Evolutionary conservation across 2,113 vertebrate genomes (phyloP), one percentile per base, ranked within the genome.

Genomic region (Gymnorhina tibicen): DNA sequence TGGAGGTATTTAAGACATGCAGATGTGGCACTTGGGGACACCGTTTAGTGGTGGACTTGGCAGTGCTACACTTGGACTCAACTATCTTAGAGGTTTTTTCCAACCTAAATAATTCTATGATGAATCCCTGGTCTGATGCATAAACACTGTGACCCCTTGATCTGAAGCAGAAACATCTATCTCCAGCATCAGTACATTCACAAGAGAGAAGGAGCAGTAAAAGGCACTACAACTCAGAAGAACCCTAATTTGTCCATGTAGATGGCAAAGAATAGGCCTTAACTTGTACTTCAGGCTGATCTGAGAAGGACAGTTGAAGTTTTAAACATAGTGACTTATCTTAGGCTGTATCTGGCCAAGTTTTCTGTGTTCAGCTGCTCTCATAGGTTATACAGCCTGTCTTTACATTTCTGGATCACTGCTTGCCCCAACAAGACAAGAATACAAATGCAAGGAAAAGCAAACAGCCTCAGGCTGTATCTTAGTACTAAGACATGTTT

Each of bases 361-460:
- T 94, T 49, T 62, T 91, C 87, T 83, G 56, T 62, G 80, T 92
- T 96, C 85, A 96, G 53, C 53, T 91, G 80, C 68, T 91, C 53
- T 78, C 50, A 60, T 50, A 93, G 86, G 87, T 90, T 94, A 73
- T 19, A 69, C 72, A 80, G 83, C 42, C 66, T 76, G 46, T 80
- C 37, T 73, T 91, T 84, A 83, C 7, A 3, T 83, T 96, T 93
- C 85, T 68, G 79, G 42, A 96, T 95, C 82, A 68, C 41, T 30
- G 58, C 93, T 82, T 93, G 68, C 70, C 67, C 47, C 70, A 93
- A 58, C 56, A 91, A 87, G 87, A 93, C 33, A 88, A 63, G 76
- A 95, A 93, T 58, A 95, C 59, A 90, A 91, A 96, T 35, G 49
- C 3, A 3, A 83, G 49, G 47, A 66, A 94, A 93, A 94, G 44